Evolutionary conservation across 2,888 invertebrate genomes (phyloP), one percentile per base, ranked within the genome.

Genomic region (Diarsia brunnea): DNA sequence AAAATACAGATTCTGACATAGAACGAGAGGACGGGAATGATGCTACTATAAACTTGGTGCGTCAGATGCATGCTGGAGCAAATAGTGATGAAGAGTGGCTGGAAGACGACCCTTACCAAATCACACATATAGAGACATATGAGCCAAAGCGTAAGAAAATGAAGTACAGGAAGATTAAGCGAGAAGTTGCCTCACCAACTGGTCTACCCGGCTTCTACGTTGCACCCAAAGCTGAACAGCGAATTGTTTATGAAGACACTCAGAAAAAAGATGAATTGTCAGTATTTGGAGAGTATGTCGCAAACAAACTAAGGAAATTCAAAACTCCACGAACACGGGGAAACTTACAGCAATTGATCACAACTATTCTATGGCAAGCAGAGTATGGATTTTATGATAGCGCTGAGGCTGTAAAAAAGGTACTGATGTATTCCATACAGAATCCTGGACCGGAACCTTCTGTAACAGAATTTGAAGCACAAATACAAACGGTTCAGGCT

Each of bases 341-440:
- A 0, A 96, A 96, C 78, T 89, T 96, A 7, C 96, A 96, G 79
- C 96, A 96, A 75, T 82, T 96, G 27, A 95, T 96, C 0, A 95
- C 96, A 43, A 96, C 96, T 5, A 93, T 96, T 82, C 80, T 96
- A 31, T 96, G 96, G 96, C 96, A 96, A 82, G 95, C 96, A 0
- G 96, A 96, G 71, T 96, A 95, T 87, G 96, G 96, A 0, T 78
- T 94, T 21, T 96, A 95, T 86, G 95, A 96, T 72, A 92, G 90
- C 86, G 93, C 95, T 12, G 95, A 95, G 1, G 90, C 95, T 1
- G 95, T 96, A 0, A 96, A 95, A 81, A 82, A 93, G 75, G 92
- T 96, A 0, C 86, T 96, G 0, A 87, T 95, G 89, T 93, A 92
- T 81, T 91, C 94, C 0, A 84, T 94, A 2, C 92, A 93, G 24